Evolutionary conservation across 2,797 vertebrate species (phyloP).

Genomic region (Lophura swinhoii): DNA sequence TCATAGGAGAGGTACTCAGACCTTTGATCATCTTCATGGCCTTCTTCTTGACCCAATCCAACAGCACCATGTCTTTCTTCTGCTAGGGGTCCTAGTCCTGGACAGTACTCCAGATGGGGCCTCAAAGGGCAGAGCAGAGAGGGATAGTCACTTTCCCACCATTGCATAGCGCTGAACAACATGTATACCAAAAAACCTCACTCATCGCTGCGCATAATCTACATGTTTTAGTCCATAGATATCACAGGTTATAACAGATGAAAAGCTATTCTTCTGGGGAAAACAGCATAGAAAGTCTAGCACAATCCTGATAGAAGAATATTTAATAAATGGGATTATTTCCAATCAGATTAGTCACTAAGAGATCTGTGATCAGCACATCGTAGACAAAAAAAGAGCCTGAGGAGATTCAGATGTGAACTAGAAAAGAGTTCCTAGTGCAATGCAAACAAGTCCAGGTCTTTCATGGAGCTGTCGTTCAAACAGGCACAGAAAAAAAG

Average conservation of each 20-base stretch:
- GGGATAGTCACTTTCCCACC: not conserved
- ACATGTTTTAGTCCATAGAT: not conserved
- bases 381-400: not conserved
- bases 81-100: not conserved
- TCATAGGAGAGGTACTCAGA: too few species aligned
- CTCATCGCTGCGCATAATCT: not conserved
- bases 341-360: not conserved
- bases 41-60: too few species aligned
- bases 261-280: not conserved
- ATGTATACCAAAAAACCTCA: not conserved
- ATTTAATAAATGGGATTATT: constrained; percentile 8
- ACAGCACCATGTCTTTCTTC: too few species aligned
- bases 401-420: not conserved
- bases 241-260: rapidly evolving
- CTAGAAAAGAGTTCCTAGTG: not conserved
- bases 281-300: not conserved
- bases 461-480: not conserved
- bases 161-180: too few species aligned
- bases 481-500: not conserved
- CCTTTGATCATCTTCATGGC: too few species aligned
- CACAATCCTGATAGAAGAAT: not conserved
- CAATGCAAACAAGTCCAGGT: not conserved
- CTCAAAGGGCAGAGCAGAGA: not conserved
- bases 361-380: not conserved
- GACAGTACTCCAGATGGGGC: not conserved